Percentiles rank a stretch among this genome's conserved stretches.
Evolutionary conservation across 1,140 invertebrate genomes (phyloP).

Genomic region (Cyphomyrmex costatus): DNA sequence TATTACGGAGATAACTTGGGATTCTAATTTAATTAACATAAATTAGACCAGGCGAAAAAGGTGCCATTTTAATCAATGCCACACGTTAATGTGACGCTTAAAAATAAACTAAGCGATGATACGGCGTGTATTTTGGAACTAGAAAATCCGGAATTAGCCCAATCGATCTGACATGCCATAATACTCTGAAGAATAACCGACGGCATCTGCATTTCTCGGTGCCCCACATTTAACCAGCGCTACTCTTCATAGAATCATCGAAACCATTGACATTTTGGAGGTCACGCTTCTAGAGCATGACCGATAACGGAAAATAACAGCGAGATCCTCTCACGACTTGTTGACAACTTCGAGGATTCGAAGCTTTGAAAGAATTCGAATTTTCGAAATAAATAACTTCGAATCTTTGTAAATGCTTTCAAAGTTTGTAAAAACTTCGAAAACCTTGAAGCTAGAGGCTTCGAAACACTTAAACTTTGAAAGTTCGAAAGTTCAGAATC

Average conservation of each 20-base stretch:
- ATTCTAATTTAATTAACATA: neutral
- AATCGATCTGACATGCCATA: slow-evolving; percentile 14
- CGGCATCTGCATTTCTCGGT: neutral
- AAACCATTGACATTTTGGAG: neutral
- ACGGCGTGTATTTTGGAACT: neutral
- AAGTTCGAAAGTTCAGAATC: too few species aligned
- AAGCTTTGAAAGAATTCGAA: too few species aligned
- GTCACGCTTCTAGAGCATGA: neutral
- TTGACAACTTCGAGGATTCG: too few species aligned
- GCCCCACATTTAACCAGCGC: neutral
- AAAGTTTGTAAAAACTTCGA: too few species aligned
- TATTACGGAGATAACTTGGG: neutral
- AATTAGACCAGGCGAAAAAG: neutral
- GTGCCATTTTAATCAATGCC: neutral
- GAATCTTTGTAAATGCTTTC: too few species aligned
- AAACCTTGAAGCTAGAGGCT: too few species aligned
- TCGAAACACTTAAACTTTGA: too few species aligned
- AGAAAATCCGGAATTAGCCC: slow-evolving; percentile 30
- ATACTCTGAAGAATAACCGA: slow-evolving; percentile 16
- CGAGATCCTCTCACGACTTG: too few species aligned
- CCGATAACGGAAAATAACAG: neutral
- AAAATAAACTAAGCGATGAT: slow-evolving; percentile 9
- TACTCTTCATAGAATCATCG: neutral
- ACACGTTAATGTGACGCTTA: neutral
- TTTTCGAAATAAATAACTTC: too few species aligned